Base-by-base conservation (phyloP, 1,140 invertebrate genomes). In the Harpegnathos saltator region DNA sequence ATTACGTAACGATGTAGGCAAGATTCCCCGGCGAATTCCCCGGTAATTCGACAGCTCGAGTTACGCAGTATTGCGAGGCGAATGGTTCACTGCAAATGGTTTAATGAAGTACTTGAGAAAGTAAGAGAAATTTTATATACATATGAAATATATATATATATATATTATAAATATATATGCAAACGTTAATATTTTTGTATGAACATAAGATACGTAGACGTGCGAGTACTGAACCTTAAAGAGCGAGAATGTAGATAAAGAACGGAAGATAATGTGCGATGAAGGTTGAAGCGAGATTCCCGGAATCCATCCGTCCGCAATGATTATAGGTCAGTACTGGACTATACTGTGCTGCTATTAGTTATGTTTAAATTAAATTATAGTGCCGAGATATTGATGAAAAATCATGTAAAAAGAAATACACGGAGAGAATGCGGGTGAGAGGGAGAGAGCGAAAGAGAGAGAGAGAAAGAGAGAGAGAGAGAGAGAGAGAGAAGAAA, bases 291-390 rank as follows among this genome's bases (percentile, higher is more conserved):
- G 83, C 81, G 87, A 88, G 69, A 83, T 88, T 89, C 62, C 80
- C 88, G 89, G 89, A 92, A 90, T 92, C 90, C 90, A 91, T 94
- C 93, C 93, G 93, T 94, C 93, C 93, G 93, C 93, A 92, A 91
- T 94, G 92, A 89, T 94, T 94, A 94, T 94, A 94, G 93, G 93
- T 94, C 93, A 94, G 93, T 94, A 94, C 93, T 90, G 92, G 93
- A 94, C 93, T 94, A 93, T 93, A 91, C 90, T 93, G 84, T 93
- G 92, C 92, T 92, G 92, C 92, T 93, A 93, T 93, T 94, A 91
- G 90, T 93, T 93, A 91, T 81, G 91, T 88, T 93, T 91, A 91
- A 84, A 87, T 89, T 83, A 90, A 89, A 44, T 89, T 89, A 89
- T 91, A 89, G 87, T 91, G 90, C 89, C 62, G 83, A 86, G 72